Conservation (phyloP, 2,797 vertebrate species). For the Forpus xanthops region DNA sequence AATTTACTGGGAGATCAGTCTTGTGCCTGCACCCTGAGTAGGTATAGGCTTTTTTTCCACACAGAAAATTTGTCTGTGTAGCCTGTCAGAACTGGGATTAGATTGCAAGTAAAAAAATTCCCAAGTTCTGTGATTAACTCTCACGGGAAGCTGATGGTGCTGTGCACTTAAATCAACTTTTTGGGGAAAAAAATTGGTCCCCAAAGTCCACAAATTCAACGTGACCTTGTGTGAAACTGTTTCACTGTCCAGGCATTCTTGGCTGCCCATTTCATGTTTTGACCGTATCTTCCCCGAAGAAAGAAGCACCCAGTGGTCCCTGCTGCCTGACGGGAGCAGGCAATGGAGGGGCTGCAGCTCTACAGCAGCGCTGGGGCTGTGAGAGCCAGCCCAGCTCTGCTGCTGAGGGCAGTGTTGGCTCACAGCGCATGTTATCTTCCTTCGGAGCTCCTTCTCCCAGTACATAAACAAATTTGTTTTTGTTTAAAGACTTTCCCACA, state of each 20-base stretch:
- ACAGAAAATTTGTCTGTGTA: not conserved
- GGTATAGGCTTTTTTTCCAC: not conserved
- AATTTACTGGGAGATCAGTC: not conserved
- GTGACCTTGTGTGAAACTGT: not conserved
- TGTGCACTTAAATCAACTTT: not conserved
- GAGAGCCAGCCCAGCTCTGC: constrained; percentile 39
- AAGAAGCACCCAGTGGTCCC: not conserved
- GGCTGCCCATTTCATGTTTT: not conserved
- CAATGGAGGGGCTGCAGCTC: not conserved
- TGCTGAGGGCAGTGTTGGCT: constrained; percentile 75
- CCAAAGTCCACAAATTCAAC: not conserved
- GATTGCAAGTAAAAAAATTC: not conserved
- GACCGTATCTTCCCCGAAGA: not conserved
- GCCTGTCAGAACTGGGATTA: not conserved
- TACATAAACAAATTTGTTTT: constrained; percentile 80
- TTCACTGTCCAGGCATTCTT: not conserved
- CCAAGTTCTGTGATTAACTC: not conserved
- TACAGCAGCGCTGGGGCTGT: not conserved
- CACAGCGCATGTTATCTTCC: constrained; percentile 54
- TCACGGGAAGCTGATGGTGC: not conserved
- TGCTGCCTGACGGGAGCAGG: fast-evolving
- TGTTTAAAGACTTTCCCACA: constrained; percentile 83
- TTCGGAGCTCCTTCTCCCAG: constrained; percentile 71
- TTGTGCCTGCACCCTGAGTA: not conserved
- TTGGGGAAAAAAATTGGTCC: not conserved